Percentiles rank a stretch among this genome's conserved stretches.
Conservation (phyloP, 2,797 vertebrate species). For the Threskiornis aethiopicus region DNA sequence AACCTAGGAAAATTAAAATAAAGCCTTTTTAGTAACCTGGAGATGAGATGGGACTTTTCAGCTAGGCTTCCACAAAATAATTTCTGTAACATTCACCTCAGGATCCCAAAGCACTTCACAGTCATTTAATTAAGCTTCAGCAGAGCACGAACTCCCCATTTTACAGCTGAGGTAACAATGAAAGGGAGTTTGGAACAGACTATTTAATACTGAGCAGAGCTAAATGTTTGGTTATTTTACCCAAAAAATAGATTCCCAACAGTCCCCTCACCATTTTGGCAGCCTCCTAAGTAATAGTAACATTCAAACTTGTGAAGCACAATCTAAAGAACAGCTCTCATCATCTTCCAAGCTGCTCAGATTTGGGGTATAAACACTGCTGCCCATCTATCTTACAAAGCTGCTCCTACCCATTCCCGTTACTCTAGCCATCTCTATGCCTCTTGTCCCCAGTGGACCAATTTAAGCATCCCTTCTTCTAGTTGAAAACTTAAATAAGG, state of each 20-base stretch:
- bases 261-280: background rate
- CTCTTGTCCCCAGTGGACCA: background rate
- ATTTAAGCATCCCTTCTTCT: background rate
- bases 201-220: background rate
- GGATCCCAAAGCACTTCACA: conserved; percentile 43
- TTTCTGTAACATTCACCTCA: conserved; percentile 41
- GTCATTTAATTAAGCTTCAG: conserved; percentile 55
- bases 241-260: background rate
- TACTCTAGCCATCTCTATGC: background rate
- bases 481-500: background rate
- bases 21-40: conserved; percentile 5
- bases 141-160: conserved; percentile 35
- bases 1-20: conserved; percentile 45
- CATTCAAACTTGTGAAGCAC: background rate
- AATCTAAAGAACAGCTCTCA: background rate
- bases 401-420: background rate
- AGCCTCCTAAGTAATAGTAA: background rate
- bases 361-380: background rate
- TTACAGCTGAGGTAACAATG: conserved; percentile 40
- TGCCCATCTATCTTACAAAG: background rate
- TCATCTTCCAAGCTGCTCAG: background rate
- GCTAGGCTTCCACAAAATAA: conserved; percentile 13
- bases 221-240: background rate
- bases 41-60: conserved; percentile 18
- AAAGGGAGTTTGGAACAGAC: background rate